phyloP scores from a whole-genome alignment of 2,888 invertebrate genomes.

The Patella caerulea region DNA sequence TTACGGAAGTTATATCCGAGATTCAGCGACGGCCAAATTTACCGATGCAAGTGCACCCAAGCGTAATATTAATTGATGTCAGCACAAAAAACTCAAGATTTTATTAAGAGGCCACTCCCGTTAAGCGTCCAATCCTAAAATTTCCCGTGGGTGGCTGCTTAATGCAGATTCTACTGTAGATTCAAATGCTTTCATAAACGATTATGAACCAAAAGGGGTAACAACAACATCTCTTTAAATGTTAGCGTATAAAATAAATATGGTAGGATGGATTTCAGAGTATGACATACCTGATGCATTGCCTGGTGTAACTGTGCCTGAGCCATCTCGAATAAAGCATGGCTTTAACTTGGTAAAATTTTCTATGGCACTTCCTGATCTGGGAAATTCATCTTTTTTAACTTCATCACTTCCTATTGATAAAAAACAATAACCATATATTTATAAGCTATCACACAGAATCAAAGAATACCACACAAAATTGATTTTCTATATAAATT shows the following conservation, averaged over 20 bases:
- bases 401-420: slow-evolving; percentile 47
- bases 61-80: too few species aligned
- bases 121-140: too few species aligned
- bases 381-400: slow-evolving; percentile 80
- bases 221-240: background rate
- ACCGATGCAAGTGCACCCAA: too few species aligned
- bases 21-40: too few species aligned
- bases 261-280: background rate
- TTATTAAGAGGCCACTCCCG: too few species aligned
- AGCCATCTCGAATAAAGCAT: slow-evolving; percentile 77
- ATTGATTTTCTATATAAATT: too few species aligned
- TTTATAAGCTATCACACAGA: background rate
- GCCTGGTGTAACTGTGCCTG: slow-evolving; percentile 80
- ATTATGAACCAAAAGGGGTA: background rate
- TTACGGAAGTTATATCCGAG: too few species aligned
- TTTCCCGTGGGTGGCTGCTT: too few species aligned
- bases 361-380: slow-evolving; percentile 77
- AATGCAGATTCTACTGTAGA: too few species aligned
- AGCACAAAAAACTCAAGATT: too few species aligned
- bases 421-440: background rate
- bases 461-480: background rate
- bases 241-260: background rate
- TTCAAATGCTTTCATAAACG: background rate
- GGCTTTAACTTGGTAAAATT: slow-evolving; percentile 78
- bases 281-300: slow-evolving; percentile 77